Evolutionary conservation across 2,113 vertebrate genomes (phyloP).

Genomic region (Centropus unirufus): DNA sequence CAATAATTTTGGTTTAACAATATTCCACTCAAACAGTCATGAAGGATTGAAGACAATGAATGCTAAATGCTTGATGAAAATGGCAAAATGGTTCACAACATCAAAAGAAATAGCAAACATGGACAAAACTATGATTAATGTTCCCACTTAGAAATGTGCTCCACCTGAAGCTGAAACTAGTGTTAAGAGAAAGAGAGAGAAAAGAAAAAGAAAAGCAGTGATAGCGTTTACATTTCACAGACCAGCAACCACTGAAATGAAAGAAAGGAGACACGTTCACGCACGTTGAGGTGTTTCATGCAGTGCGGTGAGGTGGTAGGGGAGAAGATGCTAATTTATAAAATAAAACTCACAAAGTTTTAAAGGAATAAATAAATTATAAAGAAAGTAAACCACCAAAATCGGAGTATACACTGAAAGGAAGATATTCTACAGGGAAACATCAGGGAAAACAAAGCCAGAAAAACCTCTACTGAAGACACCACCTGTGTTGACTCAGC

Average conservation of each 20-base stretch:
- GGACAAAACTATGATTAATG: constrained; percentile 58
- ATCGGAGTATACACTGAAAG: constrained; percentile 60
- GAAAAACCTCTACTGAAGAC: constrained; percentile 80
- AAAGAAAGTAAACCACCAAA: constrained; percentile 56
- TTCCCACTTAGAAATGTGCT: constrained; percentile 57
- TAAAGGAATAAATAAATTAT: constrained; percentile 19
- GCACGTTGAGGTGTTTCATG: constrained; percentile 65
- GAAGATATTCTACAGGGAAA: constrained; percentile 68
- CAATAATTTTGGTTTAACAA: constrained; percentile 50
- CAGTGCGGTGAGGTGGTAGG: constrained; percentile 41
- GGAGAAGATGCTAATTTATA: constrained; percentile 37
- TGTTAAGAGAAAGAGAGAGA: neutral
- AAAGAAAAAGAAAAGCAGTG: constrained; percentile 42
- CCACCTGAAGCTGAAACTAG: constrained; percentile 43
- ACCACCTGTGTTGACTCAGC: constrained; percentile 98
- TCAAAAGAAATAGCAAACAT: constrained; percentile 64
- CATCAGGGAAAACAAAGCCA: constrained; percentile 70
- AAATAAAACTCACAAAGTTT: constrained; percentile 58
- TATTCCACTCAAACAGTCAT: constrained; percentile 51
- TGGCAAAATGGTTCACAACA: constrained; percentile 48
- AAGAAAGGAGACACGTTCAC: constrained; percentile 24
- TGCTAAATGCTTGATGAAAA: constrained; percentile 64
- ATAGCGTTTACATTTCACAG: constrained; percentile 63
- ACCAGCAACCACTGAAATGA: constrained; percentile 68
- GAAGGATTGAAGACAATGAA: constrained; percentile 50